Evolutionary conservation across 30 jellyfish, hydroid and myxozoan species (phyloP), one percentile per base, ranked within the genome.

Genomic region (Chrysaora quinquecirrha): DNA sequence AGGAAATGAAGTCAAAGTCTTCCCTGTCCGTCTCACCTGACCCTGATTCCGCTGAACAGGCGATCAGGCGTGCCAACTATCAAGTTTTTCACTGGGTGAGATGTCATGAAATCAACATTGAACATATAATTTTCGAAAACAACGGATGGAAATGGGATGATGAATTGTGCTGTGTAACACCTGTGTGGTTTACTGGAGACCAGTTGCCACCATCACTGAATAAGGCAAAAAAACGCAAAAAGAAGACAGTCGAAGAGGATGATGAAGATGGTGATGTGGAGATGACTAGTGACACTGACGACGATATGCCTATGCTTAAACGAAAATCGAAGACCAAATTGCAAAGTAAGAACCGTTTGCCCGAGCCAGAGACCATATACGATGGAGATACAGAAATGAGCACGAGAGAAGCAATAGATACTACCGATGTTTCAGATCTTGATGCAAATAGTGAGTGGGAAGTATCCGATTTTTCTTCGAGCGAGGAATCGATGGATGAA

Each of bases 1-100:
- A 30, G 34, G 80, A 33, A 67, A 30, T 63, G 46, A 63, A 63
- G 27, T 28, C 28, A 28, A 67, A 67, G 62, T 67, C 80, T 30
- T 67, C 80, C 21, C 19, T 35, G 80, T 30, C 80, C 29, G 19
- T 67, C 19, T 0, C 80, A 27, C 80, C 80, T 30, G 80, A 67
- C 34, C 80, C 80, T 27, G 80, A 67, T 67, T 67, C 80, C 30
- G 80, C 32, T 33, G 68, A 38, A 38, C 54, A 14, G 54, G 54
- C 54, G 54, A 38, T 38, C 54, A 38, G 54, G 54, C 54, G 54
- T 38, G 54, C 54, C 54, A 38, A 38, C 54, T 38, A 38, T 38
- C 54, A 38, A 38, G 14, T 38, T 38, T 14, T 38, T n/a, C n/a
- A n/a, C n/a, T n/a, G n/a, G n/a, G n/a, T n/a, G n/a, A n/a, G n/a